A percentile compares a stretch with the other conserved stretches of the same genome.
phyloP scores from a whole-genome alignment of 2,797 vertebrate species.

The Sitta carolinensis region DNA sequence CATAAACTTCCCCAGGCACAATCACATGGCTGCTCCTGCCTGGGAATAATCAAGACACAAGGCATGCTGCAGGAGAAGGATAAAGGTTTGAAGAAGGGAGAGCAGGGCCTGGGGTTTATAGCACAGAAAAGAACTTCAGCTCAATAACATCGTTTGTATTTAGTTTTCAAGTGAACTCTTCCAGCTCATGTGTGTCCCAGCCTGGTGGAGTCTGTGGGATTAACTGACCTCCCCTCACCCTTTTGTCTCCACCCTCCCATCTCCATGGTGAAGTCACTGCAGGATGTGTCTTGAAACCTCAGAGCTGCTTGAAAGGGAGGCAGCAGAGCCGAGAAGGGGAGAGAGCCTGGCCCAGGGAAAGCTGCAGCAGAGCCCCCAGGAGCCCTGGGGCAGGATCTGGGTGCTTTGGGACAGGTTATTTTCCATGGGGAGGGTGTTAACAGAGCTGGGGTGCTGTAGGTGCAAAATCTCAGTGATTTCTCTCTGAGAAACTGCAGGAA shows the following conservation, averaged over 20 bases:
- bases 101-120: slow-evolving; percentile 41
- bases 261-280: slow-evolving; percentile 67
- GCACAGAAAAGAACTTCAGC: slow-evolving; percentile 59
- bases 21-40: neutral
- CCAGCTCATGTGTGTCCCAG: slow-evolving; percentile 76
- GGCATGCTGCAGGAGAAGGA: neutral
- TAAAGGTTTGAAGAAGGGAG: neutral
- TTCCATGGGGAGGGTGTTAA: neutral
- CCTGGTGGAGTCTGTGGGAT: slow-evolving; percentile 81
- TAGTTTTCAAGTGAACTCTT: slow-evolving; percentile 81
- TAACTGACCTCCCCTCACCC: slow-evolving; percentile 78
- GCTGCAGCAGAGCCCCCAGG: neutral
- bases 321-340: neutral
- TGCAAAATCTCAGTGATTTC: no score
- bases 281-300: slow-evolving; percentile 46
- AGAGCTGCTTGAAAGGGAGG: slow-evolving; percentile 8
- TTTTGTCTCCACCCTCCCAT: slow-evolving; percentile 48
- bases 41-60: slow-evolving; percentile 70
- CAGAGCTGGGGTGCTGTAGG: neutral
- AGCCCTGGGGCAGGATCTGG: neutral
- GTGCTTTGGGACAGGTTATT: neutral
- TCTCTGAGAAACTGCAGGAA: neutral
- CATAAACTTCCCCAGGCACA: slow-evolving; percentile 63
- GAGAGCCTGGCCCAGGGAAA: neutral
- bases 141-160: slow-evolving; percentile 71